Evolutionary conservation across 2,113 vertebrate species (phyloP).

Genomic region (Ailurus styani): DNA sequence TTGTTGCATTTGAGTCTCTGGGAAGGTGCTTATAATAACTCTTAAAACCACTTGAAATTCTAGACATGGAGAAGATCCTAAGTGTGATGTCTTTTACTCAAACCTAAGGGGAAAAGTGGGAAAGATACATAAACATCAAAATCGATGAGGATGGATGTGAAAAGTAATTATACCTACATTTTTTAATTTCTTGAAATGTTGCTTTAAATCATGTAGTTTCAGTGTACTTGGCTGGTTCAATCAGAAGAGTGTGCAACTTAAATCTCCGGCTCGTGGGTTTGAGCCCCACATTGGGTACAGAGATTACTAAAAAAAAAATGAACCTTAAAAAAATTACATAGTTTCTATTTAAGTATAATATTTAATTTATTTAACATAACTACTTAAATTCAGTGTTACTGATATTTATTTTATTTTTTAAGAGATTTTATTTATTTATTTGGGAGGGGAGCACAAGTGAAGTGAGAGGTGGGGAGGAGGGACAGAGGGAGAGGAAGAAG

Average conservation of each 20-base stretch:
- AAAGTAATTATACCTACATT: not conserved
- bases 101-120: not conserved
- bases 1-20: not conserved
- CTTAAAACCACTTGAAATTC: not conserved
- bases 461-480: no score
- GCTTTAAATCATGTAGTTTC: not conserved
- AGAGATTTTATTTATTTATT: not conserved
- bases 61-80: not conserved
- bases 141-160: not conserved
- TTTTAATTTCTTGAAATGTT: not conserved
- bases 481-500: no score
- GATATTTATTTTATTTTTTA: not conserved
- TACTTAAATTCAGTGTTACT: not conserved
- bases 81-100: not conserved
- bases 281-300: not conserved
- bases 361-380: not conserved
- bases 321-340: not conserved
- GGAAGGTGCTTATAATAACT: not conserved
- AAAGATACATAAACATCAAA: not conserved
- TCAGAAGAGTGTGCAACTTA: not conserved
- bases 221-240: not conserved
- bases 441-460: no score
- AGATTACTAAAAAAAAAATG: not conserved
- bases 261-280: not conserved
- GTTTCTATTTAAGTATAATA: not conserved